These are phyloP conservation scores for Hecatera dysodea DNA, from an alignment of 2,888 invertebrate species.

Conservation along the genomic window DNA sequence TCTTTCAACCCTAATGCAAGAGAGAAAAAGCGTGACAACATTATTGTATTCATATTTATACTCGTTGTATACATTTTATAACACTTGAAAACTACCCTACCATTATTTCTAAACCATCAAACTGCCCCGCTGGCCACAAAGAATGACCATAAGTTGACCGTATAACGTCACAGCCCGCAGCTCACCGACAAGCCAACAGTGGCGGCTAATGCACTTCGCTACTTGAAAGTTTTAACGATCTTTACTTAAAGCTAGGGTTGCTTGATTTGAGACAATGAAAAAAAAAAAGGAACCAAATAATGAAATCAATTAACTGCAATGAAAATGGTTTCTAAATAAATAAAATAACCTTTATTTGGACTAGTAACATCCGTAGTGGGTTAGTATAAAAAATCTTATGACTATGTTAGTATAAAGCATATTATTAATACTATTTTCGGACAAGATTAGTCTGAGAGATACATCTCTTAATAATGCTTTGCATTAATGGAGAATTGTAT, in stretches of 20 bases:
- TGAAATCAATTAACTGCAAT: no score
- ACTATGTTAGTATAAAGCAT: no score
- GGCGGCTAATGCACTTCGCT: constrained; percentile 85
- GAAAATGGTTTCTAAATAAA: not conserved
- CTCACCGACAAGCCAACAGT: constrained; percentile 54
- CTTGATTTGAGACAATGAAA: not conserved
- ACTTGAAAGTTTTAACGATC: constrained; percentile 88
- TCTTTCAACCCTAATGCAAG: not conserved
- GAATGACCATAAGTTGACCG: constrained; percentile 63
- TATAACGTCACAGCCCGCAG: constrained; percentile 41
- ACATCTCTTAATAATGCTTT: no score
- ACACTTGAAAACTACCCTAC: not conserved
- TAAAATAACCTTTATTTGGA: no score
- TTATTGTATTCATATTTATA: not conserved
- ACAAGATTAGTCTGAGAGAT: no score
- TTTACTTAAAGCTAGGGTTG: constrained; percentile 79
- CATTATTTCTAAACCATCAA: constrained; percentile 19
- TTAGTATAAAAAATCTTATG: no score
- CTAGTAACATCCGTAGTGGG: no score
- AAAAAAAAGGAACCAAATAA: no score
- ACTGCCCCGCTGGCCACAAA: constrained; percentile 19
- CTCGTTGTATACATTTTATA: no score
- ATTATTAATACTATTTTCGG: no score
- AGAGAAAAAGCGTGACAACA: not conserved
- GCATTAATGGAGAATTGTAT: no score